Percentiles rank a stretch among this genome's conserved stretches.
phyloP scores from a whole-genome alignment of 2,888 invertebrate species.

The Lomographa bimaculata region DNA sequence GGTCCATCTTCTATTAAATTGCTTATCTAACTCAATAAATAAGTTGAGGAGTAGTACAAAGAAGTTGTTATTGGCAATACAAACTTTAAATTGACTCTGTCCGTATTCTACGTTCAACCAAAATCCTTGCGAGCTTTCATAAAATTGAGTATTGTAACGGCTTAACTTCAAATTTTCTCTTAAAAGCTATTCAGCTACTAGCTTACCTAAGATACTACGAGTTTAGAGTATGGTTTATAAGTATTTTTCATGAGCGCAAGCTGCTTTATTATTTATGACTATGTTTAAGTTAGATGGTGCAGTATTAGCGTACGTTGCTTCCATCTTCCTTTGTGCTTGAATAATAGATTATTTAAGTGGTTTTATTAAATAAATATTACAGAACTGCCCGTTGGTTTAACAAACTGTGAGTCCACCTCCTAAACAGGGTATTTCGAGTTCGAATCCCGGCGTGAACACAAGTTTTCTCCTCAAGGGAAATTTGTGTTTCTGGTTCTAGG shows the following conservation, averaged over 20 bases:
- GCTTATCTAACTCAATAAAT: constrained; percentile 10
- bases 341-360: no score
- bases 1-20: no score
- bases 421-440: no score
- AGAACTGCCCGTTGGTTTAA: no score
- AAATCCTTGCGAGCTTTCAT: constrained; percentile 37
- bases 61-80: constrained; percentile 10
- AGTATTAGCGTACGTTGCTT: constrained; percentile 15
- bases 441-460: no score
- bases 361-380: no score
- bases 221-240: constrained; percentile 33
- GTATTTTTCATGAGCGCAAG: constrained; percentile 32
- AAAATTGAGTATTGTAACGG: constrained; percentile 40
- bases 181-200: constrained; percentile 41
- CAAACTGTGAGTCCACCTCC: no score
- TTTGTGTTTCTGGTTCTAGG: no score
- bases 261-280: constrained; percentile 31
- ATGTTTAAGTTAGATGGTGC: constrained; percentile 25
- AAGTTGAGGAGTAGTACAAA: constrained; percentile 11
- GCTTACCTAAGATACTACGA: constrained; percentile 34
- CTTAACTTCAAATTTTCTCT: constrained; percentile 42
- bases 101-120: constrained; percentile 26
- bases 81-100: constrained; percentile 30
- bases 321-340: not conserved
- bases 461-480: no score